Conservation (phyloP, 1,140 invertebrate genomes). For the Charaxes varanes region DNA sequence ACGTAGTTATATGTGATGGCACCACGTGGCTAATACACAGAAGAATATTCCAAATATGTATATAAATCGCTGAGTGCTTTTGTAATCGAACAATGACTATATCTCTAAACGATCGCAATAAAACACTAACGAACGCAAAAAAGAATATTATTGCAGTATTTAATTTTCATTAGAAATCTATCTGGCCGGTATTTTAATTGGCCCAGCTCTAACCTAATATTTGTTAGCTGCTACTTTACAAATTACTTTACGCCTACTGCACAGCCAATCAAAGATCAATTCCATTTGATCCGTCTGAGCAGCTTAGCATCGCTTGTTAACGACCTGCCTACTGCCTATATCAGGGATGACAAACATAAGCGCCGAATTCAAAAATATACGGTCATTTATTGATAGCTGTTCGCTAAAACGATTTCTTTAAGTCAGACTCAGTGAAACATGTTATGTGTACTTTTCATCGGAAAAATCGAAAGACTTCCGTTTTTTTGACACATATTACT, state of each 20-base stretch:
- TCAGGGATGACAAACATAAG: background rate
- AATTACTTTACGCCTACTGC: constrained; percentile 19
- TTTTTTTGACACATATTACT: too few species aligned
- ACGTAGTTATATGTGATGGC: too few species aligned
- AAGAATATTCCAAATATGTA: too few species aligned
- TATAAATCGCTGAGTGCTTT: too few species aligned
- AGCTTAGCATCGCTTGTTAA: constrained; percentile 23
- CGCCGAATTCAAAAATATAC: background rate
- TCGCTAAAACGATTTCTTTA: background rate
- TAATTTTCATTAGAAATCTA: constrained; percentile 1
- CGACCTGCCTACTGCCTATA: constrained; percentile 17
- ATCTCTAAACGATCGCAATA: too few species aligned
- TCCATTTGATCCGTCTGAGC: constrained; percentile 24
- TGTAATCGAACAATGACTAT: too few species aligned
- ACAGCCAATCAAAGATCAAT: constrained; percentile 26
- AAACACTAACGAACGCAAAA: too few species aligned
- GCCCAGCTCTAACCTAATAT: constrained; percentile 5
- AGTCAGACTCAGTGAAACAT: too few species aligned
- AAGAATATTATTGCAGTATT: too few species aligned
- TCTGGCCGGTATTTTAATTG: background rate
- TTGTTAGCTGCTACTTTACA: constrained; percentile 16
- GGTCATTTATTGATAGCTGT: background rate
- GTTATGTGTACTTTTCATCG: too few species aligned
- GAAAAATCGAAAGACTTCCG: too few species aligned
- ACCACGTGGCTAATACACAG: too few species aligned